Evolutionary conservation across 1,140 invertebrate genomes (phyloP).

Genomic region (Diachasma alloeum): DNA sequence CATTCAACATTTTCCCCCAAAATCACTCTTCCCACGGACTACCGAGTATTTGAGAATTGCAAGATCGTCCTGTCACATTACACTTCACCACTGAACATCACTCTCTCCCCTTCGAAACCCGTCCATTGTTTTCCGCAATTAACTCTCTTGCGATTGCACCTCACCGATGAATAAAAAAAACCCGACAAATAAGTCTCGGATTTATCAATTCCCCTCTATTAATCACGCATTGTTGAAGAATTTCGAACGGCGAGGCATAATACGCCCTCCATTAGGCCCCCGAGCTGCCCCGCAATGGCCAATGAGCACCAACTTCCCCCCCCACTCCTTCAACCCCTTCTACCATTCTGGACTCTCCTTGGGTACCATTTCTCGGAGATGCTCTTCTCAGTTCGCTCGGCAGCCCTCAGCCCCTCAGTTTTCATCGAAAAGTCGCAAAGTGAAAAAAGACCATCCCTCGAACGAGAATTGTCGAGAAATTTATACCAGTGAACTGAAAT

Average conservation of each 20-base stretch:
- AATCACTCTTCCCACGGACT: too few species aligned
- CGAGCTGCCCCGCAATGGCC: background rate
- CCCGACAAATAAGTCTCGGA: background rate
- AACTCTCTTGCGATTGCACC: too few species aligned
- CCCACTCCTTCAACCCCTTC: background rate
- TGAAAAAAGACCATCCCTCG: too few species aligned
- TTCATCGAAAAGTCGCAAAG: background rate
- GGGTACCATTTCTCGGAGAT: background rate
- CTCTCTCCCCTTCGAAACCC: too few species aligned
- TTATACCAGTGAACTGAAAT: too few species aligned
- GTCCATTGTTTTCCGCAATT: too few species aligned
- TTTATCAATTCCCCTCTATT: background rate
- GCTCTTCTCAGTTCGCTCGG: background rate
- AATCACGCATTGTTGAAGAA: background rate
- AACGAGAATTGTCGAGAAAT: background rate
- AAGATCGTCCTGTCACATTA: too few species aligned
- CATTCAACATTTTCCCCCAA: too few species aligned
- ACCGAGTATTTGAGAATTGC: too few species aligned
- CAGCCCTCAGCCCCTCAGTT: background rate
- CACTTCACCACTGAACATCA: too few species aligned
- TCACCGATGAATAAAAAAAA: too few species aligned
- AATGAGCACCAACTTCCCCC: background rate
- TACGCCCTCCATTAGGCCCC: background rate
- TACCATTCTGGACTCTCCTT: background rate
- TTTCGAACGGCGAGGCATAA: background rate